These are phyloP conservation scores for Stylophora pistillata DNA, from an alignment of 64 coral and sea anemone genomes.

Conservation along the genomic window DNA sequence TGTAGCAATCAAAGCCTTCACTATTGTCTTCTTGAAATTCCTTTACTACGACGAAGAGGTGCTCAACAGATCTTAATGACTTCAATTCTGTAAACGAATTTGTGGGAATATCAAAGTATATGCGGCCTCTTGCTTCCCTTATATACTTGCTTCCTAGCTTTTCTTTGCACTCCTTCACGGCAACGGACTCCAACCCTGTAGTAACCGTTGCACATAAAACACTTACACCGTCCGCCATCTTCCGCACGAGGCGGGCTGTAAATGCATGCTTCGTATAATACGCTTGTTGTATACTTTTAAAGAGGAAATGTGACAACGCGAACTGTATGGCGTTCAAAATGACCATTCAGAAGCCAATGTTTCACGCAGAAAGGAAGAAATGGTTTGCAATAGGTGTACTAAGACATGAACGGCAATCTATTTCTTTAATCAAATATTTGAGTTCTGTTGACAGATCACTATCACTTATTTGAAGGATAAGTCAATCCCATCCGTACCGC, in stretches of 20 bases:
- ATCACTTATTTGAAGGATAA: too few relatives aligned
- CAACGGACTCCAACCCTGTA: slow-evolving; percentile 80
- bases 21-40: slow-evolving; percentile 57
- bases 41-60: slow-evolving; percentile 84
- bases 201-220: slow-evolving; percentile 86
- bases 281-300: neutral
- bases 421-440: too few relatives aligned
- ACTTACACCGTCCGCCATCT: slow-evolving; percentile 55
- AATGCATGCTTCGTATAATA: neutral
- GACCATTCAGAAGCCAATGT: neutral
- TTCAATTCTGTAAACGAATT: slow-evolving; percentile 59
- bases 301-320: neutral
- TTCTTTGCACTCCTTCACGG: slow-evolving; percentile 75
- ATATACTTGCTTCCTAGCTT: slow-evolving; percentile 70
- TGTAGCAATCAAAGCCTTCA: slow-evolving; percentile 33
- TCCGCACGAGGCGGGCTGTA: neutral
- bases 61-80: slow-evolving; percentile 78
- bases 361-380: neutral
- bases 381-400: neutral
- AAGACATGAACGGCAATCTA: too few relatives aligned
- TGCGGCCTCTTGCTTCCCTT: slow-evolving; percentile 74
- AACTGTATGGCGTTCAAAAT: neutral
- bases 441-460: too few relatives aligned
- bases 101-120: slow-evolving; percentile 80
- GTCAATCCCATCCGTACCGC: too few relatives aligned